phyloP scores from a whole-genome alignment of 2,113 vertebrate genomes.

The Theristicus caerulescens region DNA sequence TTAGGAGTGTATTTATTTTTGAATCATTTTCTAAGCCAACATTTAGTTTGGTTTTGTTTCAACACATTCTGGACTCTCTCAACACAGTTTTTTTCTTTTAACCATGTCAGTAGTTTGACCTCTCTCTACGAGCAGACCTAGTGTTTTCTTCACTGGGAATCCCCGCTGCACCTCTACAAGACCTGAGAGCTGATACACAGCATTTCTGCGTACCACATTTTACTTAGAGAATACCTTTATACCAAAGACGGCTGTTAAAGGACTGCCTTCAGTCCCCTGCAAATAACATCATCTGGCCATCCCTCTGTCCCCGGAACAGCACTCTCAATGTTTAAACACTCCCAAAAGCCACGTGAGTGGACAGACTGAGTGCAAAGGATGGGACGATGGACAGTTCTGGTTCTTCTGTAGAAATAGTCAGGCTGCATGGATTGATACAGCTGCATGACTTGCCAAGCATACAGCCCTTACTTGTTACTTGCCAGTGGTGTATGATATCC shows the following conservation, averaged over 20 bases:
- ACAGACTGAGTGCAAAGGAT: neutral
- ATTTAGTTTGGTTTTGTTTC: neutral
- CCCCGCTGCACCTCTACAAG: neutral
- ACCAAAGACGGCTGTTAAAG: neutral
- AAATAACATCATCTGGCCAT: neutral
- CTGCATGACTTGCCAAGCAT: neutral
- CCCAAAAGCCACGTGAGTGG: no score
- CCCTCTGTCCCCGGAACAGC: neutral
- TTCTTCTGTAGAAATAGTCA: neutral
- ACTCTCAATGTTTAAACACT: neutral
- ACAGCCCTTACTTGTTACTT: neutral
- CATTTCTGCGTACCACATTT: no score
- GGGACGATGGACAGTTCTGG: neutral
- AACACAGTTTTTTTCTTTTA: neutral
- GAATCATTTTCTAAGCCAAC: neutral
- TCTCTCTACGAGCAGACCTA: neutral
- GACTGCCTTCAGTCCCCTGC: neutral
- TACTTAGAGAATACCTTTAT: neutral
- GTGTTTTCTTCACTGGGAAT: neutral
- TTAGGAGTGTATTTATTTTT: neutral
- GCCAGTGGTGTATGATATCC: no score
- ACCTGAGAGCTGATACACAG: neutral
- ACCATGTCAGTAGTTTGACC: neutral
- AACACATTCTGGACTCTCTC: neutral
- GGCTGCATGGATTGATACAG: neutral